These are phyloP conservation scores for Helicoverpa zea DNA, from an alignment of 1,140 invertebrate genomes.

Conservation along the genomic window DNA sequence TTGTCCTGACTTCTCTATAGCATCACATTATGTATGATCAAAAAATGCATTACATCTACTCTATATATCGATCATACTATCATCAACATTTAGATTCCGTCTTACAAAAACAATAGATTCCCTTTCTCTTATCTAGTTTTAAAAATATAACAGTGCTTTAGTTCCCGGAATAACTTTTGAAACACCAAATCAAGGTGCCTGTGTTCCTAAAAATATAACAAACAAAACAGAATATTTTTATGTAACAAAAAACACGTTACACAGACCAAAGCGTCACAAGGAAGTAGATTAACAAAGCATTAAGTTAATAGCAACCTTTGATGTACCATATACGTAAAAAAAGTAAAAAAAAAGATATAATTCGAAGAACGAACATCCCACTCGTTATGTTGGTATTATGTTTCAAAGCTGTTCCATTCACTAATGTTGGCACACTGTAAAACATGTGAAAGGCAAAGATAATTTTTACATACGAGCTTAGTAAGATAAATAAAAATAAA, in stretches of 20 bases:
- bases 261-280: not conserved
- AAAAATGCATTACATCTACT: no score
- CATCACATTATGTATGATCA: no score
- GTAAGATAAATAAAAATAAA: slow-evolving; percentile 8
- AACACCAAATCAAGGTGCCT: no score
- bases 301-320: slow-evolving; percentile 22
- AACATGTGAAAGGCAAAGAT: not conserved
- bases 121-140: no score
- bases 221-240: not conserved
- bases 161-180: no score
- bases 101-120: no score
- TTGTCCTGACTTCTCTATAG: no score
- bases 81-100: no score
- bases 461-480: not conserved
- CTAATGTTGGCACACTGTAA: not conserved
- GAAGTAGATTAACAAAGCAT: slow-evolving; percentile 12
- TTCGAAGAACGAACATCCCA: not conserved
- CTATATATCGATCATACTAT: no score
- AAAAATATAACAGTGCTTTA: no score
- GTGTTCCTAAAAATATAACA: no score
- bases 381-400: not conserved
- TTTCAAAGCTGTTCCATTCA: not conserved
- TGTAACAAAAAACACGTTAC: not conserved
- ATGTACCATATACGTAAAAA: not conserved
- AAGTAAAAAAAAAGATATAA: not conserved